A percentile compares a stretch with the other conserved stretches of the same genome.
Conservation (phyloP, 37 sponge, comb jelly and placozoan genomes). For the Beroe forskalii region DNA sequence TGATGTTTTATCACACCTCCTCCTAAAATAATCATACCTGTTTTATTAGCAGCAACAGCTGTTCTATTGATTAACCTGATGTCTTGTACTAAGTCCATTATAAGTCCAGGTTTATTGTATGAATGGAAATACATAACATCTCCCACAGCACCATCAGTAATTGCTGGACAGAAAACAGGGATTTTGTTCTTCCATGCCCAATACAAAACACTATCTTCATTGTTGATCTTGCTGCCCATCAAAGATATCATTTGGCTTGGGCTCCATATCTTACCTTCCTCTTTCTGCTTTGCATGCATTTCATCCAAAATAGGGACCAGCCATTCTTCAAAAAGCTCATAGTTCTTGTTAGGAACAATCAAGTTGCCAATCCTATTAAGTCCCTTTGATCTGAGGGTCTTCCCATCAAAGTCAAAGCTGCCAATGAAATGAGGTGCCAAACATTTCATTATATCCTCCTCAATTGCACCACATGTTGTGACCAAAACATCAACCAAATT, state of each 20-base stretch:
- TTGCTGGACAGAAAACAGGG: slow-evolving; percentile 96
- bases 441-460: slow-evolving; percentile 99
- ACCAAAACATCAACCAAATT: slow-evolving; percentile 96
- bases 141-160: slow-evolving; percentile 96
- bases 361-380: slow-evolving; percentile 95
- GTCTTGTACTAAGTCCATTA: slow-evolving; percentile 92
- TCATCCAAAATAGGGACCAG: slow-evolving; percentile 81
- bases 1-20: slow-evolving; percentile 97
- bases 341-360: slow-evolving; percentile 90
- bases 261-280: slow-evolving; percentile 76
- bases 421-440: slow-evolving; percentile 86
- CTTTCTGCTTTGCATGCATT: slow-evolving; percentile 84
- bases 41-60: slow-evolving; percentile 81
- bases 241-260: slow-evolving; percentile 89
- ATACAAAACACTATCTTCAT: slow-evolving; percentile 92
- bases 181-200: slow-evolving; percentile 98
- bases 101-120: slow-evolving; percentile 87
- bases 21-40: slow-evolving; percentile 96
- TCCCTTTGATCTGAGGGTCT: slow-evolving; percentile 78
- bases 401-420: slow-evolving; percentile 81
- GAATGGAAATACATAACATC: slow-evolving; percentile 95
- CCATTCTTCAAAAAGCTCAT: slow-evolving; percentile 96
- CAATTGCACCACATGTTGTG: slow-evolving; percentile 94
- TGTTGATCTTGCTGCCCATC: slow-evolving; percentile 85
- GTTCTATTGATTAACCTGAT: slow-evolving; percentile 79